Percentiles rank a stretch among this genome's conserved stretches.
Evolutionary conservation across 1,140 invertebrate species (phyloP).

Genomic region (Antheraea mylitta): DNA sequence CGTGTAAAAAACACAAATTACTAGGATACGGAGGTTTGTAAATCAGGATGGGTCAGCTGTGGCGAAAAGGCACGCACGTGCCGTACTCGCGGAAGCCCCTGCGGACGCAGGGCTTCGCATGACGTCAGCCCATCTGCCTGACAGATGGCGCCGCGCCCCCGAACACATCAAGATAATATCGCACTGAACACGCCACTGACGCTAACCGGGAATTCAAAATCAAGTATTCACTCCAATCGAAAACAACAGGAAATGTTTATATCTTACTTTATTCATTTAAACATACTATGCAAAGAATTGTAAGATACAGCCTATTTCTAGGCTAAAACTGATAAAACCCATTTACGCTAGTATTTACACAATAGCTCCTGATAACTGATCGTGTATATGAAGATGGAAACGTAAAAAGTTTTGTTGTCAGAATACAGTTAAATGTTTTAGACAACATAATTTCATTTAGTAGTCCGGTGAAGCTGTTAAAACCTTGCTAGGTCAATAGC

Average conservation of each 20-base stretch:
- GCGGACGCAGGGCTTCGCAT: conserved; percentile 60
- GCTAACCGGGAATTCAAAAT: conserved; percentile 25
- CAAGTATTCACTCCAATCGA: not conserved
- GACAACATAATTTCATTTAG: too few species aligned
- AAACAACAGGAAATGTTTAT: not conserved
- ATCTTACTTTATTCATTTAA: not conserved
- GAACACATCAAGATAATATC: conserved; percentile 62
- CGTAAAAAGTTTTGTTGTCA: too few species aligned
- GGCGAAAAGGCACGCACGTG: conserved; percentile 56
- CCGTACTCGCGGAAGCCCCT: conserved; percentile 46
- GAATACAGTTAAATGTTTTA: too few species aligned
- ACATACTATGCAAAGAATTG: not conserved
- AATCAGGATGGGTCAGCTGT: conserved; percentile 72
- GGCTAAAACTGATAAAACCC: too few species aligned
- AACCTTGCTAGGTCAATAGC: too few species aligned
- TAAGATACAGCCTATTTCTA: not conserved
- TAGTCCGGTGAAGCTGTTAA: too few species aligned
- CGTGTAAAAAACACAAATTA: conserved; percentile 5
- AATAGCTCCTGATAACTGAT: too few species aligned
- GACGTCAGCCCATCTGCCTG: conserved; percentile 74
- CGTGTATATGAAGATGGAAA: too few species aligned
- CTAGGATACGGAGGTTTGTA: conserved; percentile 31
- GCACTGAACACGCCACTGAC: conserved; percentile 47
- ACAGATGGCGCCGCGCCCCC: conserved; percentile 65
- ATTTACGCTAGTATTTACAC: too few species aligned